These are phyloP conservation scores for Dicycla oo DNA, from an alignment of 2,888 invertebrate genomes.

Conservation along the genomic window DNA sequence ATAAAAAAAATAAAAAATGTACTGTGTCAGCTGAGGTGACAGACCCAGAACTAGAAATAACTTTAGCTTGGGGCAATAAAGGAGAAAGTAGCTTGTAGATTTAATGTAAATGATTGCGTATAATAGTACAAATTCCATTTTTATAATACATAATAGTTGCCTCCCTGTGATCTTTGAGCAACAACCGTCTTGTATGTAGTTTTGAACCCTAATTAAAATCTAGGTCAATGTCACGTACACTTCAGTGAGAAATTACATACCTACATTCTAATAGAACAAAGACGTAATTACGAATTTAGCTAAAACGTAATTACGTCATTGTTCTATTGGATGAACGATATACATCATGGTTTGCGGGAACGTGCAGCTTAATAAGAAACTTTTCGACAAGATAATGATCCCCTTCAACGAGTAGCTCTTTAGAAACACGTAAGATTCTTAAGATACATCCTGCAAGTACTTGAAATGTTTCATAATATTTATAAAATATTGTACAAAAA, in stretches of 20 bases:
- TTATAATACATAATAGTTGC: constrained; percentile 6
- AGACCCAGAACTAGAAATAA: constrained; percentile 2
- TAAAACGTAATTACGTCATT: no score
- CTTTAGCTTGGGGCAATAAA: constrained; percentile 5
- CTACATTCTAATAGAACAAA: no score
- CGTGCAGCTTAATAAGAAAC: constrained; percentile 26
- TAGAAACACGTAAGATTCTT: constrained; percentile 17
- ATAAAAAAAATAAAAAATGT: no score
- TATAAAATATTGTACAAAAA: constrained; percentile 13
- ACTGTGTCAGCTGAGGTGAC: constrained; percentile 13
- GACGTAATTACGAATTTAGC: no score
- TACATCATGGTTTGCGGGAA: constrained; percentile 14
- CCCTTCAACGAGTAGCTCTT: constrained; percentile 15
- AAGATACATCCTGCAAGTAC: constrained; percentile 20
- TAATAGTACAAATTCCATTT: constrained; percentile 12
- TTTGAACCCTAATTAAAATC: constrained; percentile 32
- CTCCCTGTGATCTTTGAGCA: constrained; percentile 21
- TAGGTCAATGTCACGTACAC: constrained; percentile 39
- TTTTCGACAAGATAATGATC: constrained; percentile 37
- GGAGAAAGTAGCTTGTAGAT: constrained; percentile 1
- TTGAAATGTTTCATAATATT: constrained; percentile 18
- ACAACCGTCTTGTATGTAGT: not conserved
- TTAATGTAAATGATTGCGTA: not conserved
- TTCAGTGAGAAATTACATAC: constrained; percentile 22
- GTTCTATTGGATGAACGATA: not conserved